phyloP scores from a whole-genome alignment of 2,888 invertebrate genomes.

The Zonitis immaculata region DNA sequence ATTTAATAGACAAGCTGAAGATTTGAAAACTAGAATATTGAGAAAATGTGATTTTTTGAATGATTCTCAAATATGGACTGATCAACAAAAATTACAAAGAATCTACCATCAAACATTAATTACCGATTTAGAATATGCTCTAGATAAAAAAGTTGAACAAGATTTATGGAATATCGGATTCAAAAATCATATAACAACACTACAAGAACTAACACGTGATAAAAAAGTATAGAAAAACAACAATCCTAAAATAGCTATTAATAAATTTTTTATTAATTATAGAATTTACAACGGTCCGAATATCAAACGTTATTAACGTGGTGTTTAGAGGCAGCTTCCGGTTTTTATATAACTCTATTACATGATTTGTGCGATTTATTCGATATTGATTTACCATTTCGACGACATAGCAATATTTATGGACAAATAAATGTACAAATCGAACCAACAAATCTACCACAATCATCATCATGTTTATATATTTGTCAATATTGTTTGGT shows the following conservation, averaged over 20 bases:
- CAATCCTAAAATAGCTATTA: background rate
- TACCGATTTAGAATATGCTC: constrained; percentile 76
- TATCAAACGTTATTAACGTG: constrained; percentile 73
- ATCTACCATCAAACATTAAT: constrained; percentile 69
- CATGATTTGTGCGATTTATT: constrained; percentile 79
- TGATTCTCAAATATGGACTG: constrained; percentile 45
- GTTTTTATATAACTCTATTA: constrained; percentile 75
- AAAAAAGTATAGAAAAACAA: constrained; percentile 58
- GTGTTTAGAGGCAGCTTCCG: constrained; percentile 79
- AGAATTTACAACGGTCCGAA: constrained; percentile 70
- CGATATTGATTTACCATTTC: constrained; percentile 74
- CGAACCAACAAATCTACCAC: constrained; percentile 45
- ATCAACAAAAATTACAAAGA: constrained; percentile 54
- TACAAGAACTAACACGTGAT: constrained; percentile 74
- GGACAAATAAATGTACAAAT: constrained; percentile 37
- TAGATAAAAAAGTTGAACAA: constrained; percentile 85
- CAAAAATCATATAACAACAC: constrained; percentile 76
- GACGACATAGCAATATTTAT: constrained; percentile 49
- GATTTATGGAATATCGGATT: constrained; percentile 87
- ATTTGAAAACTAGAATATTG: constrained; percentile 64
- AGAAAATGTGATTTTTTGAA: constrained; percentile 53
- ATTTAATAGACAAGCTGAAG: constrained; percentile 65
- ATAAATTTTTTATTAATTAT: constrained; percentile 31
- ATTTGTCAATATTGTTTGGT: constrained; percentile 86
- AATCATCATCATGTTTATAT: constrained; percentile 70